Evolutionary conservation across 2,113 vertebrate genomes (phyloP), one percentile per base, ranked within the genome.

Genomic region (Mirounga angustirostris): DNA sequence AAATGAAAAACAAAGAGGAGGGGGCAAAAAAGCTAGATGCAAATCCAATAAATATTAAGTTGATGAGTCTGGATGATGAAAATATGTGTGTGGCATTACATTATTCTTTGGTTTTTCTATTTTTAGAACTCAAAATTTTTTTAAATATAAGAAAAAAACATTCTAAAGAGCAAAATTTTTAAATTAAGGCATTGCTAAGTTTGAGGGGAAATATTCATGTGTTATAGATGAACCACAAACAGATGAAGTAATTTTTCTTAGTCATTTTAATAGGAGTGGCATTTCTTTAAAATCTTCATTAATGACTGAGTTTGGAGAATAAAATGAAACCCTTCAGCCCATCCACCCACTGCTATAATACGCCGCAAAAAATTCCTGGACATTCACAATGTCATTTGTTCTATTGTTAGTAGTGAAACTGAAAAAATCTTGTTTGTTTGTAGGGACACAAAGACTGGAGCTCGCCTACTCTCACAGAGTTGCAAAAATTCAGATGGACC

Each of bases 361-460:
- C 40, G 12, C 80, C 0, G 2, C 85, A 84, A 18, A 94, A 95
- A 81, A 59, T 83, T 91, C 69, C 36, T 40, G 26, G 76, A 69
- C 59, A 7, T 59, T 85, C 76, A 76, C 79, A 91, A 2, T 36
- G 21, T 80, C 36, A 0, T 82, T 65, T 59, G 36, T 85, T 94
- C 85, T 79, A 91, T 61, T 84, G 54, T 93, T 94, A 82, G 84
- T 65, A 87, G 97, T 5, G 6, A 91, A 95, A 91, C 83, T 79
- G 87, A 94, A 71, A 88, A 93, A 81, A 95, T 52, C 63, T 81
- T 81, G 50, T 97, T 93, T 88, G 76, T 80, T 92, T 36, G 7
- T 11, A 18, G n/a, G 46, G 90, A 80, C 40, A 54, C 30, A 43
- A 58, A 92, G 26, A 19, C 63, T 43, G 52, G 46, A 21, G 26